phyloP scores from a whole-genome alignment of 2,888 invertebrate genomes.

The Steinernema hermaphroditum region DNA sequence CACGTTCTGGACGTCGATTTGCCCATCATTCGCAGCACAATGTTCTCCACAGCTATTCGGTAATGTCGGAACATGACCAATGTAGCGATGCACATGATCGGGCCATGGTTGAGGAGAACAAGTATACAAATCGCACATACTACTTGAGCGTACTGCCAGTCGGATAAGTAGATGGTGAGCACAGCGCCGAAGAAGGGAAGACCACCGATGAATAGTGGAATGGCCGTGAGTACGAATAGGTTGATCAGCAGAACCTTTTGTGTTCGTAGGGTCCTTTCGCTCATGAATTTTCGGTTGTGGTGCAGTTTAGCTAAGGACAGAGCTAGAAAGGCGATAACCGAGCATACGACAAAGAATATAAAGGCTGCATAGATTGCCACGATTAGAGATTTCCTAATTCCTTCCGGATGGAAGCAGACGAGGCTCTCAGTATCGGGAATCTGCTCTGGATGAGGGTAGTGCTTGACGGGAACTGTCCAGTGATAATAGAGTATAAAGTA shows the following conservation, averaged over 20 bases:
- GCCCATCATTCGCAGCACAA: background rate
- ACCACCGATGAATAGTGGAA: background rate
- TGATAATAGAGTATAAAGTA: background rate
- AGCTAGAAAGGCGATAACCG: background rate
- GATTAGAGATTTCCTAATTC: background rate
- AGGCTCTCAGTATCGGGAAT: background rate
- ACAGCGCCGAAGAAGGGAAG: background rate
- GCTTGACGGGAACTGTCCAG: background rate
- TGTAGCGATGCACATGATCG: constrained; percentile 7
- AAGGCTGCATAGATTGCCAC: background rate
- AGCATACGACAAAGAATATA: background rate
- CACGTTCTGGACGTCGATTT: background rate
- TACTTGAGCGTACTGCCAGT: background rate
- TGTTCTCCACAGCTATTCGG: background rate
- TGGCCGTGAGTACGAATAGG: background rate
- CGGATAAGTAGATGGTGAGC: background rate
- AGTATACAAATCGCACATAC: background rate
- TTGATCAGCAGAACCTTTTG: background rate
- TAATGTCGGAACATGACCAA: background rate
- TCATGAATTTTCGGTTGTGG: background rate
- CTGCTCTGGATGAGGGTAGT: background rate
- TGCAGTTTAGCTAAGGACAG: background rate
- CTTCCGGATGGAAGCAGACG: background rate
- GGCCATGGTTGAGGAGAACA: background rate
- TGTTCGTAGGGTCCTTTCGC: background rate